Evolutionary conservation across 2,797 vertebrate species (phyloP).

Genomic region (Pseudochirops corinnae): DNA sequence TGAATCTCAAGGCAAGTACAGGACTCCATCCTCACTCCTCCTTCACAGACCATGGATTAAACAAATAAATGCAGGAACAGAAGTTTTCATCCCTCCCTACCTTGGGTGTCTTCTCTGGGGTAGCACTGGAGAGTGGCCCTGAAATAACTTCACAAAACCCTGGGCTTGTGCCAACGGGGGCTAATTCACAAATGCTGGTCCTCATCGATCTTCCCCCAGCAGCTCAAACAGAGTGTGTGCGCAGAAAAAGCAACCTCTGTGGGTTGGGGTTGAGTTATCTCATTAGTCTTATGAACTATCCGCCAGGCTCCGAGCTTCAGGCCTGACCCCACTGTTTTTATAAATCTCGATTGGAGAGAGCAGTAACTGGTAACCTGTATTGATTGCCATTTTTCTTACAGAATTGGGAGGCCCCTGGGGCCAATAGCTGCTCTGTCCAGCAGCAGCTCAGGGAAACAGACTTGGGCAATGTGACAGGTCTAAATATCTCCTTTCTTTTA

Average conservation of each 20-base stretch:
- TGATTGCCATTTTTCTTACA: constrained; percentile 84
- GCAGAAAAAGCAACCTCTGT: constrained; percentile 47
- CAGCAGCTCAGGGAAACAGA: background rate
- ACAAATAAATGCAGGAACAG: constrained; percentile 1
- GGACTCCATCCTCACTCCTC: background rate
- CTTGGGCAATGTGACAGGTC: background rate
- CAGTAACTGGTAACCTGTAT: constrained; percentile 85
- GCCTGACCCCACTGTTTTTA: constrained; percentile 84
- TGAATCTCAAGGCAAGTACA: background rate
- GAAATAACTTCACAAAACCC: constrained; percentile 53
- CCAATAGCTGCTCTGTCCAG: rapidly evolving
- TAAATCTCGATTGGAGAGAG: constrained; percentile 86
- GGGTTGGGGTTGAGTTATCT: constrained; percentile 69
- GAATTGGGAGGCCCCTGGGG: constrained; percentile 64
- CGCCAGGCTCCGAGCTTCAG: constrained; percentile 68
- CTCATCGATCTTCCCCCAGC: constrained; percentile 72
- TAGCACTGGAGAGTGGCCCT: background rate
- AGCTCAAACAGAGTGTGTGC: constrained; percentile 63
- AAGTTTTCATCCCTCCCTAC: background rate
- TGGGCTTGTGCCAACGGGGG: constrained; percentile 50
- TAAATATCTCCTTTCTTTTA: constrained; percentile 8
- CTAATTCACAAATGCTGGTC: constrained; percentile 78
- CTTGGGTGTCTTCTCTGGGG: background rate
- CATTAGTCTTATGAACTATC: constrained; percentile 79
- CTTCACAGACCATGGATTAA: background rate